Evolutionary conservation across 2,113 vertebrate genomes (phyloP).

Genomic region (Xiphias gladius): DNA sequence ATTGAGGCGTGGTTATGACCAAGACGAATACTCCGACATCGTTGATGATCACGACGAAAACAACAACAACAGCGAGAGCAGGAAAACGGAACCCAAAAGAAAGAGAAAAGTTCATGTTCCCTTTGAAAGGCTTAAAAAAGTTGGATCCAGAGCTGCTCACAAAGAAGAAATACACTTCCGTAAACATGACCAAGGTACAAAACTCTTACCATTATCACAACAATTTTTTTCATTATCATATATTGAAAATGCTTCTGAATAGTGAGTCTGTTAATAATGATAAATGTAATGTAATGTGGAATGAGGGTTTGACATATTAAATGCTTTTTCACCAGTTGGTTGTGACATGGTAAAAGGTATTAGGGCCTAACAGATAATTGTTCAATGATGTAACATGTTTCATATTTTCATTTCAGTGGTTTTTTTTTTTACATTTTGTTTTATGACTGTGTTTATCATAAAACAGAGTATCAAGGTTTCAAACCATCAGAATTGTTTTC

Average conservation of each 20-base stretch:
- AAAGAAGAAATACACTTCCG: conserved; percentile 33
- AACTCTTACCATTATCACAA: conserved; percentile 25
- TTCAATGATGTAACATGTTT: conserved; percentile 3
- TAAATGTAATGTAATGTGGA: not conserved
- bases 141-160: conserved; percentile 19
- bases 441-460: not conserved
- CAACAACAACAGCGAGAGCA: conserved; percentile 79
- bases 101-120: conserved; percentile 36
- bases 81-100: conserved; percentile 48
- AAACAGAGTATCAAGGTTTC: not conserved
- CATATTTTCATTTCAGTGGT: conserved; percentile 4
- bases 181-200: conserved; percentile 75
- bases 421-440: not conserved
- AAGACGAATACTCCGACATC: conserved; percentile 42
- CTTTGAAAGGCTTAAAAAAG: conserved; percentile 34
- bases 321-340: conserved; percentile 14
- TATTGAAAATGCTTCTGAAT: conserved; percentile 24
- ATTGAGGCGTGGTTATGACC: not conserved
- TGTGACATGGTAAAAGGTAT: not conserved
- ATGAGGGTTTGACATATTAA: not conserved
- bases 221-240: conserved; percentile 24
- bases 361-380: not conserved
- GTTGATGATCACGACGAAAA: conserved; percentile 68
- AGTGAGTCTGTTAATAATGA: not conserved
- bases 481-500: not conserved